These are phyloP conservation scores for Sphaeridia pumilis DNA, from an alignment of 2,888 invertebrate genomes.

Conservation along the genomic window DNA sequence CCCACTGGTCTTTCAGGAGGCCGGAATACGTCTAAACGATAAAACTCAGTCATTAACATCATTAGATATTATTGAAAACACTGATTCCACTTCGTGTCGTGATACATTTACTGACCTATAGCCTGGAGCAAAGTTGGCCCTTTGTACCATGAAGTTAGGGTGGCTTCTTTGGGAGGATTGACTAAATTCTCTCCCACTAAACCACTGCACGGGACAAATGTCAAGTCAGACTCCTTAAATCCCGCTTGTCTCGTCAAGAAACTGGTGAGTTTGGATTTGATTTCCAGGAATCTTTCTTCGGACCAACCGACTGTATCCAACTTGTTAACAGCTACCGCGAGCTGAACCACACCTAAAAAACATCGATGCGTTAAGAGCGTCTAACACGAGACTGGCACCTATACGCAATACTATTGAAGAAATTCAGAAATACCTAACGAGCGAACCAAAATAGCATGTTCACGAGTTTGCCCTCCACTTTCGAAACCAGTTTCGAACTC, in stretches of 20 bases:
- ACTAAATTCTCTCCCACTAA: conserved; percentile 88
- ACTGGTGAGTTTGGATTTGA: conserved; percentile 62
- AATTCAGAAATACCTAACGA: conserved; percentile 46
- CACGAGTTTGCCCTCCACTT: conserved; percentile 92
- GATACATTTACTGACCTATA: conserved; percentile 49
- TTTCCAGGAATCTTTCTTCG: conserved; percentile 77
- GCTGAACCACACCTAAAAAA: conserved; percentile 69
- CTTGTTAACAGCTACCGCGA: conserved; percentile 94
- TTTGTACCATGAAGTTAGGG: conserved; percentile 61
- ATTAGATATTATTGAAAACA: not conserved
- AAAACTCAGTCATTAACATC: too few species aligned
- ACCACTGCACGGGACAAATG: conserved; percentile 90
- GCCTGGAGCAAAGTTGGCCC: conserved; percentile 75
- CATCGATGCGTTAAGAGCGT: not conserved
- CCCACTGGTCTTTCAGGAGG: conserved; percentile 74
- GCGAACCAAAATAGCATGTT: conserved; percentile 88
- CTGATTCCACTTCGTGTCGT: not conserved
- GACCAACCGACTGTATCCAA: conserved; percentile 93
- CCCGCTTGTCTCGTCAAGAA: conserved; percentile 79
- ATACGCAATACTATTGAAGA: not conserved
- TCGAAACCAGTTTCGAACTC: conserved; percentile 99
- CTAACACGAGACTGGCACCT: not conserved
- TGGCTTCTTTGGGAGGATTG: conserved; percentile 46
- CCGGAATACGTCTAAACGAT: conserved; percentile 57
- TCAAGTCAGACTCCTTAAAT: conserved; percentile 72